Base-by-base conservation (phyloP, 2,113 vertebrate genomes). In the Rhinogobius similis region DNA sequence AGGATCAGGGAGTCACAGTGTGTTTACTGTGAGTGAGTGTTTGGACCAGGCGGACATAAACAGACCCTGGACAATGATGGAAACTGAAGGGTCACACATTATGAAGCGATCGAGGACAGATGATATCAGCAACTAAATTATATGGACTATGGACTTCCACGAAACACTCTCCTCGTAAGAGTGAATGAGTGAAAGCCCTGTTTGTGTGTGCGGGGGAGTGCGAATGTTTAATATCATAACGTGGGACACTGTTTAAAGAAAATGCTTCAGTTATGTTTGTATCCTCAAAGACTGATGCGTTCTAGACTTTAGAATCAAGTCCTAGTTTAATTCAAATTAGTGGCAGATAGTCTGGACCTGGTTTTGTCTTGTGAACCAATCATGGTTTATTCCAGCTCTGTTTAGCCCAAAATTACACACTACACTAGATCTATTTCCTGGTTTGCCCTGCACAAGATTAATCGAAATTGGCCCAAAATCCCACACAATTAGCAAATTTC, bases 71-170 rank as follows among this genome's bases (percentile, higher is more conserved):
- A 24, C 10, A 18, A 53, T 46, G 11, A 27, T 2, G 2, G 24
- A 62, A 74, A 78, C 29, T 50, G 20, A 59, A 68, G 36, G 43
- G 13, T n/a, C 16, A 67, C 41, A 59, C 56, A 68, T 66, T 73
- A 41, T 36, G 67, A 55, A 74, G 52, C 27, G 68, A 43, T 18
- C 64, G 32, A 18, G 4, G 59, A 26, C 23, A 69, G 38, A 24
- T 70, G 58, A 70, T 72, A 79, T 72, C 62, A 69, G 58, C 56
- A 65, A 63, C 66, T 50, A 5, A 72, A 70, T 70, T 20, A 70
- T 53, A 75, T 77, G 82, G 79, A 85, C 82, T 81, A 81, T 78
- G 77, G 80, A 82, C 78, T 26, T 66, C 18, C 67, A 82, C 23
- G 1, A 73, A 44, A 63, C 29, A 82, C 76, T 74, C 32, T 75